Evolutionary conservation across 2,888 invertebrate genomes (phyloP), one percentile per base, ranked within the genome.

Genomic region (Melanostoma mellinum): DNA sequence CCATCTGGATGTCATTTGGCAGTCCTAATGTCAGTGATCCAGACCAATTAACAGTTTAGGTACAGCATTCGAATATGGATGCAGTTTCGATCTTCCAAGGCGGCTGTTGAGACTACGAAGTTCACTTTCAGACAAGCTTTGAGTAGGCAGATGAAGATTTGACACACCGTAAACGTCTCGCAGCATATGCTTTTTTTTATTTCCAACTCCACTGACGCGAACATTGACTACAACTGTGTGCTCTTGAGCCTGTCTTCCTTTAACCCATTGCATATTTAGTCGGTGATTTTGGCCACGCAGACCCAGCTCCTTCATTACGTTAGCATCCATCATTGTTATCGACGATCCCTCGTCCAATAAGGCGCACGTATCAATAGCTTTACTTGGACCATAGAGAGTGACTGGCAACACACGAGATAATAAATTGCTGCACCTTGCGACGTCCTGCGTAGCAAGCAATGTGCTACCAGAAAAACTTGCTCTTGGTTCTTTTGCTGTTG

Each of bases 251-350:
- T 9, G 48, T 48, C 67, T 74, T 6, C 71, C 68, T 33, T 73
- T 75, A 76, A 78, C 67, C 86, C 85, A 86, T 52, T 85, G 76
- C n/a, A 86, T 52, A 48, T 72, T 78, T 35, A 86, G 69, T 1
- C 44, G 6, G 42, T 72, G 53, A 20, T 65, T 65, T 30, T 69
- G 68, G 30, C 86, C 85, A 6, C 9, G 20, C 10, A 86, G 20
- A 6, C 84, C 85, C 4, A 85, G 10, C 40, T 85, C 56, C 3
- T 80, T 60, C 6, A 76, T 46, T 32, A 79, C 10, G 6, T 44
- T 44, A 32, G 58, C 58, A 20, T 84, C 78, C 46, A 81, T 10
- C 58, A 85, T 68, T 2, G 80, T 84, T 20, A 78, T 68, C 6
- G 68, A 76, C 6, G 84, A 85, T 30, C 75, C 84, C 53, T 84